Base-by-base conservation (phyloP, 2,888 invertebrate species). In the Linnaemya tessellans region DNA sequence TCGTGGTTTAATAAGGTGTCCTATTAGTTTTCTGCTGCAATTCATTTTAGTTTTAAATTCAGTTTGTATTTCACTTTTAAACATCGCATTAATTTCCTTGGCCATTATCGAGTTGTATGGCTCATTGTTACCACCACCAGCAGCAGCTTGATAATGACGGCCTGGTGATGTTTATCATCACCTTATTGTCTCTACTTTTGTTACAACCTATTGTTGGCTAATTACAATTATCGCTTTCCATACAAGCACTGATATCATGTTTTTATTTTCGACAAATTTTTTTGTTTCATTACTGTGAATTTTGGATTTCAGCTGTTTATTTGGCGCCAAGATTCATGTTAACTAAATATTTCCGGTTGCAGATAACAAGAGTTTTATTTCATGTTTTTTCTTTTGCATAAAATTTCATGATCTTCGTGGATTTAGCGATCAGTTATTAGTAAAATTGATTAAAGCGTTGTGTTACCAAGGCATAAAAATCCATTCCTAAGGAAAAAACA, bases 151-250 rank as follows among this genome's bases (percentile, higher is more conserved):
- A 13, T 56, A 43, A 75, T 56, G 64, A 64, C 64, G 49, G 56
- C 70, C 82, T 65, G 64, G 5, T 56, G 81, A 82, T 82, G 70
- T 77, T 82, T 77, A 82, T 82, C 82, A 58, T 68, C 71, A 77
- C 71, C 71, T 77, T 10, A 18, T 58, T 82, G 64, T 82, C 58
- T 77, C 54, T 54, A 65, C 65, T 73, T 67, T 81, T 70, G 56
- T 65, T 67, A 9, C 22, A 18, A 43, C 8, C 58, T 70, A 73
- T 73, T 83, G 60, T 77, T 77, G 15, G 75, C 77, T 84, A 84
- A 84, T 84, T 84, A 80, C 80, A 64, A 60, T 64, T 80, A 80
- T 80, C 80, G 79, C 71, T 75, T 77, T 43, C 46, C 56, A 18
- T 9, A 49, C 22, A 11, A 25, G n/a, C 22, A 35, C 2, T 9